These are phyloP conservation scores for Bursaphelenchus okinawaensis DNA, from an alignment of 2,888 invertebrate species.

Conservation along the genomic window DNA sequence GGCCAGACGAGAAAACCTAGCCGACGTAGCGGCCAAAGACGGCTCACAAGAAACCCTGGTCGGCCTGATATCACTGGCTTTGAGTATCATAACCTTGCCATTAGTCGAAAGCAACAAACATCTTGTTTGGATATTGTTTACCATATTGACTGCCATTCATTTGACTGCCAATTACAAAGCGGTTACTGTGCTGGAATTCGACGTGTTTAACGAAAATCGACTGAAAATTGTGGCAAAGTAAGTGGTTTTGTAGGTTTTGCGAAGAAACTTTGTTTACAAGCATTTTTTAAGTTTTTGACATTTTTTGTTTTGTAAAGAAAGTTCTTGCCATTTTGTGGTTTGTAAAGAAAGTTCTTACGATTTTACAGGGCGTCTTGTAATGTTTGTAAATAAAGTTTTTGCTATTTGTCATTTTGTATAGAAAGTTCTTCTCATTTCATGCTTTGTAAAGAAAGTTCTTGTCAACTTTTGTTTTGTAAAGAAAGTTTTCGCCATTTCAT, in stretches of 20 bases:
- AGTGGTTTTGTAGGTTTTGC: background rate
- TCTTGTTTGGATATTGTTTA: conserved; percentile 68
- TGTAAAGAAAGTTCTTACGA: too few relatives aligned
- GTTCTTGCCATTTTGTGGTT: too few relatives aligned
- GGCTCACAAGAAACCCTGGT: conserved; percentile 86
- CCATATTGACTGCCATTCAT: conserved; percentile 72
- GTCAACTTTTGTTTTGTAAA: too few relatives aligned
- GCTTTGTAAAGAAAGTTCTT: too few relatives aligned
- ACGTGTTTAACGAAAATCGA: conserved; percentile 39
- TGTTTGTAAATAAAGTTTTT: too few relatives aligned
- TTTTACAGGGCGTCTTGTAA: too few relatives aligned
- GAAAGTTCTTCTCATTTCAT: too few relatives aligned
- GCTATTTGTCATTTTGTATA: too few relatives aligned
- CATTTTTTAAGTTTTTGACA: too few relatives aligned
- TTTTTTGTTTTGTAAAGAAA: too few relatives aligned
- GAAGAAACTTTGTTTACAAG: too few relatives aligned
- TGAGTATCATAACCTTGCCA: conserved; percentile 30
- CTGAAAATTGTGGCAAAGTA: conserved; percentile 27
- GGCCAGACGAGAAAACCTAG: conserved; percentile 80
- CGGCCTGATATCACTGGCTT: conserved; percentile 22
- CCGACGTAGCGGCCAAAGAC: conserved; percentile 74
- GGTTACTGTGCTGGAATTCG: conserved; percentile 35
- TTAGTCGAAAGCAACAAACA: conserved; percentile 25
- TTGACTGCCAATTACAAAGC: conserved; percentile 73
- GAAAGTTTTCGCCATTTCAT: too few relatives aligned